Evolutionary conservation across 2,888 invertebrate genomes (phyloP), one percentile per base, ranked within the genome.

Genomic region (Monochamus alternatus): DNA sequence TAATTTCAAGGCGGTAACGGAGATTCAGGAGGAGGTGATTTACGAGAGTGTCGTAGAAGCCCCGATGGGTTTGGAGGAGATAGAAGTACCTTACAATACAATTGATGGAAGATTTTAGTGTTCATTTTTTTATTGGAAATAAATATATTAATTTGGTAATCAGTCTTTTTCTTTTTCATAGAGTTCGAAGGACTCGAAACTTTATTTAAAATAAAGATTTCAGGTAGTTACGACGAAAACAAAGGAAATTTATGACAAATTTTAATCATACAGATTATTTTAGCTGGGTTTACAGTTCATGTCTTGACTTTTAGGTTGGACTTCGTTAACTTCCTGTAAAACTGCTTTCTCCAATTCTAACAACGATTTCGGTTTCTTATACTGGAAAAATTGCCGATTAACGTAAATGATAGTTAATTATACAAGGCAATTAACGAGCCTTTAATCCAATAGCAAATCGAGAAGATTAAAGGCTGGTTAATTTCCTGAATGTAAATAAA

Each of bases 281-380:
- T 84, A 88, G 82, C 89, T 89, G 10, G 87, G 87, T 81, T 88
- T 89, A 80, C 89, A 89, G 66, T 87, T 84, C n/a, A 79, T 77
- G 63, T 86, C 86, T 22, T 80, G 84, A 65, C 85, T 85, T 76
- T 84, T 82, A 5, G 87, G 83, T 80, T 87, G 81, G 31, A 89
- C 71, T 71, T 86, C 82, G 74, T 87, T 86, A 62, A 89, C 81
- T 79, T 88, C 88, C 75, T 87, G 85, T 69, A 86, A 85, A 3
- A 91, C 85, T 12, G 91, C 91, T 52, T 93, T 93, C 84, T 96
- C 96, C 91, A 95, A 91, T 47, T 94, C 92, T 62, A 94, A 83
- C 0, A 96, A 88, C 78, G 91, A 90, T 76, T 91, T 90, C 1
- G 96, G 96, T 86, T 96, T 96, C 84, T 93, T 93, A 85, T 95